Evolutionary conservation across 2,888 invertebrate genomes (phyloP).

Genomic region (Rutpela maculata): DNA sequence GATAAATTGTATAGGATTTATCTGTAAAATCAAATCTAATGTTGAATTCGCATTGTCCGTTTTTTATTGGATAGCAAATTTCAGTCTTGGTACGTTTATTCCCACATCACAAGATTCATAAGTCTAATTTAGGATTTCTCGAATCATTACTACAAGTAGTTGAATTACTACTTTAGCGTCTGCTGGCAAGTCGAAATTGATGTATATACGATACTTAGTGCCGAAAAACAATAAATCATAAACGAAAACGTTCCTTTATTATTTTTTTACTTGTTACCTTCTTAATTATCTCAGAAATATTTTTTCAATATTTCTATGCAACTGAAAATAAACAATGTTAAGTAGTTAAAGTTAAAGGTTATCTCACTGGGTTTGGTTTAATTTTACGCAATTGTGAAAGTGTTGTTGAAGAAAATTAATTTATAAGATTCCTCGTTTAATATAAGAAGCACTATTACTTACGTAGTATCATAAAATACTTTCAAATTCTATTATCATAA

Average conservation of each 20-base stretch:
- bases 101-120: neutral
- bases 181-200: slow-evolving; percentile 43
- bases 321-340: slow-evolving; percentile 29
- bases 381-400: slow-evolving; percentile 26
- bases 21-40: too few relatives aligned
- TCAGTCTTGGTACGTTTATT: too few relatives aligned
- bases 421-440: neutral
- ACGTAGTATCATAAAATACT: neutral
- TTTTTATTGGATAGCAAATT: too few relatives aligned
- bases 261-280: slow-evolving; percentile 29
- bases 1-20: too few relatives aligned
- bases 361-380: slow-evolving; percentile 10
- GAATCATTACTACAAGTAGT: slow-evolving; percentile 55
- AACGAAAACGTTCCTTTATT: slow-evolving; percentile 8
- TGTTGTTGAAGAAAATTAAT: slow-evolving; percentile 12
- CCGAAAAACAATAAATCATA: slow-evolving; percentile 41
- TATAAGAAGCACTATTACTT: neutral
- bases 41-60: too few relatives aligned
- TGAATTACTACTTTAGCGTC: slow-evolving; percentile 52
- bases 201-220: slow-evolving; percentile 40
- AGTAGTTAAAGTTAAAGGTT: slow-evolving; percentile 10
- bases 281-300: slow-evolving; percentile 30
- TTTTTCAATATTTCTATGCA: slow-evolving; percentile 21
- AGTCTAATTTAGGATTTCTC: slow-evolving; percentile 53
- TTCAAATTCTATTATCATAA: neutral